Evolutionary conservation across 2,888 invertebrate genomes (phyloP).

Genomic region (Gastrophysa polygoni): DNA sequence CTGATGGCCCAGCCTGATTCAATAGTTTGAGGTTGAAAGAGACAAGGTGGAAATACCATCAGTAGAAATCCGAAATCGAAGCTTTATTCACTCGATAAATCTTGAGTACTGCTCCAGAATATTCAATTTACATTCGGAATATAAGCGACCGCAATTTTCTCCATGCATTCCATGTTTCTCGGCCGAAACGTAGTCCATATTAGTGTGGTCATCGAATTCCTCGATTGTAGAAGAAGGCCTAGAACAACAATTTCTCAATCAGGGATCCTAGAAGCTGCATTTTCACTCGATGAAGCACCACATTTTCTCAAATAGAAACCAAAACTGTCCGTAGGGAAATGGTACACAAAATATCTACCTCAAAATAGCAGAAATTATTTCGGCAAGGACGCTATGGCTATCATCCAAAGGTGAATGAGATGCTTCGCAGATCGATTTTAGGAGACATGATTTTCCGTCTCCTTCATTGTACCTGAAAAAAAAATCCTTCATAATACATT

Average conservation of each 20-base stretch:
- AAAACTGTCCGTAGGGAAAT: no score
- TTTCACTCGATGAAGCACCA: no score
- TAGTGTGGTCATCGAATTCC: slow-evolving; percentile 66
- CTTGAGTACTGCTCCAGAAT: slow-evolving; percentile 28
- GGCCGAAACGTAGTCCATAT: slow-evolving; percentile 76
- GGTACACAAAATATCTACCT: no score
- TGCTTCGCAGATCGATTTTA: slow-evolving; percentile 77
- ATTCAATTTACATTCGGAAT: slow-evolving; percentile 63
- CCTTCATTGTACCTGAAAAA: slow-evolving; percentile 65
- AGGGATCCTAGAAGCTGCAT: no score
- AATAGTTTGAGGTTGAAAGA: no score
- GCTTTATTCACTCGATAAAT: slow-evolving; percentile 9
- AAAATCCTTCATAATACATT: slow-evolving; percentile 38
- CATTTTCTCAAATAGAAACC: no score
- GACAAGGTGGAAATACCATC: no score
- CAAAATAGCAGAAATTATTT: slow-evolving; percentile 69
- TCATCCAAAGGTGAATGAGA: slow-evolving; percentile 61
- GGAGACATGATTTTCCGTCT: slow-evolving; percentile 70
- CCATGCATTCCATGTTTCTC: slow-evolving; percentile 68
- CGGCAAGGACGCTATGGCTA: slow-evolving; percentile 71
- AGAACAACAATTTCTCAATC: slow-evolving; percentile 42
- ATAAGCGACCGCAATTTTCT: slow-evolving; percentile 64
- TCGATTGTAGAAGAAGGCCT: slow-evolving; percentile 77
- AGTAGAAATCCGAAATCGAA: not conserved
- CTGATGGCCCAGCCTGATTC: no score